Conservation (phyloP, 2,113 vertebrate genomes). For the Antigone vipio region DNA sequence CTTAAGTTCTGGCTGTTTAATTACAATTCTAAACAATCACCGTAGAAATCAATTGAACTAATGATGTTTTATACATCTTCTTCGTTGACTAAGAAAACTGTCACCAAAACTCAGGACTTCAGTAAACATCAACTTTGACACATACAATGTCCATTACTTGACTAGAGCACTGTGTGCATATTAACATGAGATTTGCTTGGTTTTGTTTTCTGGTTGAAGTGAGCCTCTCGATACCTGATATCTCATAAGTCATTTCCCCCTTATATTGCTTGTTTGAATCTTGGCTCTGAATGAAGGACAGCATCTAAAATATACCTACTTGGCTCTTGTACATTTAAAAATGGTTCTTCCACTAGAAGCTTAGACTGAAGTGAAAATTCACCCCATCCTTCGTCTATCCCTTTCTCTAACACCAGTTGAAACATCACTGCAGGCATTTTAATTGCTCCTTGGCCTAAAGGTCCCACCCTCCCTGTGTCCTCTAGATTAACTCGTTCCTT, state of each 20-base stretch:
- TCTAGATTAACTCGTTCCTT: background rate
- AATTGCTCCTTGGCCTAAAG: background rate
- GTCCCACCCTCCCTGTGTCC: background rate
- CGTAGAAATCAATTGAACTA: background rate
- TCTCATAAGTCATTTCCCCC: background rate
- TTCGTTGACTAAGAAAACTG: background rate
- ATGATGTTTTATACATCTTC: background rate
- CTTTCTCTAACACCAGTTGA: background rate
- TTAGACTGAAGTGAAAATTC: background rate
- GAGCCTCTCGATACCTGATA: background rate
- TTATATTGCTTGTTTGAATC: background rate
- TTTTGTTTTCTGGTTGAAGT: background rate
- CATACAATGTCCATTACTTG: background rate
- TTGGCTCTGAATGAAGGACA: background rate
- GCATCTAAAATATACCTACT: background rate
- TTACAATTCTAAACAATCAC: background rate
- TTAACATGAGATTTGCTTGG: background rate
- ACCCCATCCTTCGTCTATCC: background rate
- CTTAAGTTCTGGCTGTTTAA: background rate
- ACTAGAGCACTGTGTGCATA: background rate
- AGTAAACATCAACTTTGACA: background rate
- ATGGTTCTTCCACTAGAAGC: background rate
- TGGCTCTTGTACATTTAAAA: background rate
- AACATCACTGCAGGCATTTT: background rate
- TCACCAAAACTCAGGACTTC: background rate